These are phyloP conservation scores for Nephrotoma appendiculata DNA, from an alignment of 2,888 invertebrate genomes.

Conservation along the genomic window DNA sequence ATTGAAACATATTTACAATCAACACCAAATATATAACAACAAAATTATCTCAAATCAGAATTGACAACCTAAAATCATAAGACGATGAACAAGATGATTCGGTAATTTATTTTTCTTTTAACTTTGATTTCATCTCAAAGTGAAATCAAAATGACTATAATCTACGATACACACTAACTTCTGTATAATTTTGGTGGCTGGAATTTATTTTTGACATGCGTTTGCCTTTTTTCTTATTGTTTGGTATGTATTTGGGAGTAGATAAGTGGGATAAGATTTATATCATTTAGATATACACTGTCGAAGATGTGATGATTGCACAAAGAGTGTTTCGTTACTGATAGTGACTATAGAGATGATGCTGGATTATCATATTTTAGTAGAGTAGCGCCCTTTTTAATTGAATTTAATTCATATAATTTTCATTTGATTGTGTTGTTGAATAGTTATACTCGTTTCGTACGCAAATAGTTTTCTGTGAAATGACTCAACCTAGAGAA, in stretches of 20 bases:
- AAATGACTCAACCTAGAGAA: not conserved
- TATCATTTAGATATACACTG: not conserved
- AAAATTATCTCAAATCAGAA: not conserved
- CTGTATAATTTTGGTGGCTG: not conserved
- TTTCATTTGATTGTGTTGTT: not conserved
- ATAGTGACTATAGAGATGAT: not conserved
- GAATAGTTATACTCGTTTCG: not conserved
- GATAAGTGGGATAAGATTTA: not conserved
- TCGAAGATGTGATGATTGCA: not conserved
- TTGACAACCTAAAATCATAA: not conserved
- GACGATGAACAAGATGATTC: not conserved
- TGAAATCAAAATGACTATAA: not conserved
- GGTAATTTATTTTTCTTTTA: not conserved
- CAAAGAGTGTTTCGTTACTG: not conserved
- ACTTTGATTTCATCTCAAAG: not conserved
- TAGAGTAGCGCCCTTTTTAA: not conserved
- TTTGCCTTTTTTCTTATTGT: not conserved
- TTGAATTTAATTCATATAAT: not conserved
- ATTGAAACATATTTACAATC: not conserved
- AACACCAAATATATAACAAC: not conserved
- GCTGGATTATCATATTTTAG: not conserved
- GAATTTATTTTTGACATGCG: not conserved
- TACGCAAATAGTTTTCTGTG: not conserved
- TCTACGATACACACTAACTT: not conserved
- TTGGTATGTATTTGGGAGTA: not conserved